Conservation (phyloP, 2,797 vertebrate species). For the Oreortyx pictus region DNA sequence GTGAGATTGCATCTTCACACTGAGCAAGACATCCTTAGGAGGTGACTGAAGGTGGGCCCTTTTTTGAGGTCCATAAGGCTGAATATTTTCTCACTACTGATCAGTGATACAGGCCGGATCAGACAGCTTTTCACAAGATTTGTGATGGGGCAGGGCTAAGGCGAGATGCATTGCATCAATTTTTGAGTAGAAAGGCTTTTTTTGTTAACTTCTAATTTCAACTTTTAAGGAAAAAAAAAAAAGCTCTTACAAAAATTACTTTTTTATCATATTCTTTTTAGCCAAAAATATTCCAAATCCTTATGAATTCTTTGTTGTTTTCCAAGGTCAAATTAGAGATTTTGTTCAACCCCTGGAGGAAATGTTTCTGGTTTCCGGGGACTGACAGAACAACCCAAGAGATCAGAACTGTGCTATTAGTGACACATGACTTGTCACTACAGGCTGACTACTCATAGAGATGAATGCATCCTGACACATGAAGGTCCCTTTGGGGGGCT, state of each 20-base stretch:
- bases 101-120: too few species aligned
- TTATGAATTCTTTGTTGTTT: background rate
- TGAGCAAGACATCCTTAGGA: background rate
- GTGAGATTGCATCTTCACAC: accelerated
- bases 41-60: background rate
- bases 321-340: background rate
- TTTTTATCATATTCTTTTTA: background rate
- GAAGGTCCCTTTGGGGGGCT: background rate
- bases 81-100: background rate
- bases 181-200: background rate
- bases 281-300: background rate
- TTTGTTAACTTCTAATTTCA: background rate
- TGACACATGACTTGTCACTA: background rate
- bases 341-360: background rate
- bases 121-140: background rate
- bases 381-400: background rate
- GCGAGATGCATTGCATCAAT: background rate
- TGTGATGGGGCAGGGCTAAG: background rate
- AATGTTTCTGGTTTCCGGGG: background rate
- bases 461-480: background rate
- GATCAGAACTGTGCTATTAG: conserved; percentile 28
- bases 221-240: background rate
- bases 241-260: background rate
- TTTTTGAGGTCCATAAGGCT: background rate
- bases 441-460: background rate